A percentile compares a stretch with the other conserved stretches of the same genome.
phyloP scores from a whole-genome alignment of 2,888 invertebrate genomes.

The Aphidius colemani region DNA sequence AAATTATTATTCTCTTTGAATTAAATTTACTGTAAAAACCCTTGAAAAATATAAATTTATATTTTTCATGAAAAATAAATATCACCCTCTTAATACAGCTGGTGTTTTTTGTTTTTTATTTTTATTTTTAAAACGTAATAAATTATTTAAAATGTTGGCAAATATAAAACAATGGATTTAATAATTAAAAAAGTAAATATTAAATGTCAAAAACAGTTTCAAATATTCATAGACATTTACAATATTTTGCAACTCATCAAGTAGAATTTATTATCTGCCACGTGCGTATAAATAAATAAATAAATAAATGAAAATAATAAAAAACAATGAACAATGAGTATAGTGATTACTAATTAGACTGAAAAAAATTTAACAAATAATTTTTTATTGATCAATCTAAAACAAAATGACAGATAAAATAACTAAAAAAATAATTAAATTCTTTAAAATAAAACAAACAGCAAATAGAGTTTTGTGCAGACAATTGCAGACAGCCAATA shows the following conservation, averaged over 20 bases:
- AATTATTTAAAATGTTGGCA: not conserved
- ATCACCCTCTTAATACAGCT: too few relatives aligned
- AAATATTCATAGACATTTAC: constrained; percentile 15
- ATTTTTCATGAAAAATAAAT: too few relatives aligned
- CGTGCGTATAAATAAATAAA: not conserved
- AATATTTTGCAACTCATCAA: not conserved
- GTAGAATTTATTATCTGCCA: constrained; percentile 11
- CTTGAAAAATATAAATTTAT: too few relatives aligned
- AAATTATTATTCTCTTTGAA: not conserved
- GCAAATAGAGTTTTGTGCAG: too few relatives aligned
- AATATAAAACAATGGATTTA: constrained; percentile 20
- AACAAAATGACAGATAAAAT: too few relatives aligned
- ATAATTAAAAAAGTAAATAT: constrained; percentile 8
- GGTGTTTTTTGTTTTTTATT: too few relatives aligned
- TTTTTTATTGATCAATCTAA: not conserved
- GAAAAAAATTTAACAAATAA: not conserved
- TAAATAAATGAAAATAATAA: not conserved
- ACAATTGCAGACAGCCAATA: too few relatives aligned
- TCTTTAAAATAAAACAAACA: not conserved
- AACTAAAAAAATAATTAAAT: not conserved
- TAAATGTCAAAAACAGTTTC: constrained; percentile 32
- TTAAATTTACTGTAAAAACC: too few relatives aligned
- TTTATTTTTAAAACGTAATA: too few relatives aligned
- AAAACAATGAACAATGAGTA: constrained; percentile 12
- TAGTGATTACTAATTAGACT: not conserved